Evolutionary conservation across 1,140 invertebrate species (phyloP).

Genomic region (Cyclargus thomasi): DNA sequence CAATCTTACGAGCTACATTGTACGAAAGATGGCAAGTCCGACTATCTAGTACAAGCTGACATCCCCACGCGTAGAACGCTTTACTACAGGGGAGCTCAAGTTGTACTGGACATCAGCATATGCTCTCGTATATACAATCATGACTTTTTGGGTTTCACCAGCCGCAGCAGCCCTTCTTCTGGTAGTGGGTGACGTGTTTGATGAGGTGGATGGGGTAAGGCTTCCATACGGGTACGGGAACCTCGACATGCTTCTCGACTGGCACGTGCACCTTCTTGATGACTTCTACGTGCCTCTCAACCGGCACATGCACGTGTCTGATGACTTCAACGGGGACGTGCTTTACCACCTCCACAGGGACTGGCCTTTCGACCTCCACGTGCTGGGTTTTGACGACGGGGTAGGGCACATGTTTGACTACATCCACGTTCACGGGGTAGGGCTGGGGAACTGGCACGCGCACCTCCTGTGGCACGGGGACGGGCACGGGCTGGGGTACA

Average conservation of each 20-base stretch:
- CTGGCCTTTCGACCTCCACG: slow-evolving; percentile 64
- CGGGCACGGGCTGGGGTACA: slow-evolving; percentile 56
- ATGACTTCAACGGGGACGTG: slow-evolving; percentile 61
- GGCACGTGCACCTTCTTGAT: slow-evolving; percentile 67
- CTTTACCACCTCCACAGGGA: slow-evolving; percentile 63
- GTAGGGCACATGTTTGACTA: slow-evolving; percentile 65
- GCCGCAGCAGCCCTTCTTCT: slow-evolving; percentile 60
- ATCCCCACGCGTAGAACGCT: neutral
- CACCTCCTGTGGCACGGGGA: slow-evolving; percentile 60
- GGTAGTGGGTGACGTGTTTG: slow-evolving; percentile 67
- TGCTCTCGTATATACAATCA: slow-evolving; percentile 34
- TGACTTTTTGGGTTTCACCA: slow-evolving; percentile 47
- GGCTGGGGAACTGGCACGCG: slow-evolving; percentile 67
- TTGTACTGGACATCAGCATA: slow-evolving; percentile 12
- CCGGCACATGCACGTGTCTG: slow-evolving; percentile 58
- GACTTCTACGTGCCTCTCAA: slow-evolving; percentile 64
- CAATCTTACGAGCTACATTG: slow-evolving; percentile 53
- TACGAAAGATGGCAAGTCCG: slow-evolving; percentile 22
- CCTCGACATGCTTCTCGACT: slow-evolving; percentile 62
- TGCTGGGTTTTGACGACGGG: slow-evolving; percentile 64
- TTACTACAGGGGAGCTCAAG: neutral
- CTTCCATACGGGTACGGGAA: slow-evolving; percentile 63
- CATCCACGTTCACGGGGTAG: slow-evolving; percentile 66
- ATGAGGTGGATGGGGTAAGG: slow-evolving; percentile 65
- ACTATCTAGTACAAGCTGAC: neutral